phyloP scores from a whole-genome alignment of 2,113 vertebrate species.

The Tragelaphus scriptus region DNA sequence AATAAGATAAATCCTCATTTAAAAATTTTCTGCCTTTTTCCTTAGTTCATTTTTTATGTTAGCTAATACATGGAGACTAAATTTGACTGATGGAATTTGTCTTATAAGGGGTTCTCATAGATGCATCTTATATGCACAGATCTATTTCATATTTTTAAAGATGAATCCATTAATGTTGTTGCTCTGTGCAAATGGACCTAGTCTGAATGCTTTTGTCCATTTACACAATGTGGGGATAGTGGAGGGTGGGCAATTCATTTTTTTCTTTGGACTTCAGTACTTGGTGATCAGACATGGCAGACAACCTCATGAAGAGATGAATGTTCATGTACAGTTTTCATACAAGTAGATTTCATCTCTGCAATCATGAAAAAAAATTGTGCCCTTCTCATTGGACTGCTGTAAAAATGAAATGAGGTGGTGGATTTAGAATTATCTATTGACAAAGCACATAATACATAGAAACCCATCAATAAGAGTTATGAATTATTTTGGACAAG shows the following conservation, averaged over 20 bases:
- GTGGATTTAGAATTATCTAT: background rate
- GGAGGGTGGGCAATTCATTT: background rate
- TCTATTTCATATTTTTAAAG: background rate
- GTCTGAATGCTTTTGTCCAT: background rate
- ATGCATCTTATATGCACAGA: no score
- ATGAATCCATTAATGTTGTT: background rate
- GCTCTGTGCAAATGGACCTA: background rate
- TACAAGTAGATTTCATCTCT: background rate
- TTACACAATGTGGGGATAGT: background rate
- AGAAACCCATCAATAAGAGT: background rate
- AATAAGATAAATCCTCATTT: background rate
- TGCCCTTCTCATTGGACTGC: background rate
- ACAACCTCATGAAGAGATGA: background rate
- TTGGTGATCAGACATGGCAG: background rate
- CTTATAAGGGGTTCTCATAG: background rate
- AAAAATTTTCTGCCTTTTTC: background rate
- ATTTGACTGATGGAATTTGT: background rate
- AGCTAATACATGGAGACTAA: background rate
- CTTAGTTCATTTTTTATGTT: background rate
- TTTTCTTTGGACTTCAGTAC: background rate
- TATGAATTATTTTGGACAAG: background rate
- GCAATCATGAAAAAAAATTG: accelerated
- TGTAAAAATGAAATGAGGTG: background rate
- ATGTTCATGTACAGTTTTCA: background rate
- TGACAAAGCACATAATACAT: background rate